These are phyloP conservation scores for Aporophyla lueneburgensis DNA, from an alignment of 2,888 invertebrate species.

Conservation along the genomic window DNA sequence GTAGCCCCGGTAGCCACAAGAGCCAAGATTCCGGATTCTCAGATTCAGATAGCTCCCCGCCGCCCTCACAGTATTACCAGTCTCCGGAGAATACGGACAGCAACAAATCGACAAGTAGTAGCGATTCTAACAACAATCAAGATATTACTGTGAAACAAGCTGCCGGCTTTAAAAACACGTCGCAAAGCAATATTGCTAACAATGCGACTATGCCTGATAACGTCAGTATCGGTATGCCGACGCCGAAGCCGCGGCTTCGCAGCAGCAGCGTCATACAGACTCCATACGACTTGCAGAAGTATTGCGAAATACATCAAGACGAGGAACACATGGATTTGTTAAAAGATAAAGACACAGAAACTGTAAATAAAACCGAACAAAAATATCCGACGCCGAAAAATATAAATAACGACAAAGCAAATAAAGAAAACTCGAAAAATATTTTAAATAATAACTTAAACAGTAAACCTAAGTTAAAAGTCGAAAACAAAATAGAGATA, in stretches of 20 bases:
- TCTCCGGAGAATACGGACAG: conserved; percentile 80
- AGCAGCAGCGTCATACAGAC: conserved; percentile 89
- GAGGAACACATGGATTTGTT: conserved; percentile 86
- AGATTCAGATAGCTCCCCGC: conserved; percentile 93
- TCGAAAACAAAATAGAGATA: conserved; percentile 73
- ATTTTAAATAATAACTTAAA: conserved; percentile 70
- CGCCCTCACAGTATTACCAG: conserved; percentile 85
- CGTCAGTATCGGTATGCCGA: conserved; percentile 74
- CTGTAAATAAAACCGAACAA: conserved; percentile 73
- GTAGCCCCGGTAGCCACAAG: conserved; percentile 92
- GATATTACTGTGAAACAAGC: conserved; percentile 87
- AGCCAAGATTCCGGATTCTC: conserved; percentile 96
- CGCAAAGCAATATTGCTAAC: conserved; percentile 79
- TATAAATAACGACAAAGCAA: conserved; percentile 77
- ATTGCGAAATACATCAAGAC: conserved; percentile 88
- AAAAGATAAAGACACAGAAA: conserved; percentile 81
- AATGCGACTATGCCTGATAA: conserved; percentile 74
- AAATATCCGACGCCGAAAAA: conserved; percentile 82
- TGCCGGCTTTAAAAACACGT: conserved; percentile 84
- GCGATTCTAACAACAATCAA: conserved; percentile 87
- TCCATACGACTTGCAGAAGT: conserved; percentile 88
- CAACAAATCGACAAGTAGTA: conserved; percentile 85
- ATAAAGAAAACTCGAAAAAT: conserved; percentile 76
- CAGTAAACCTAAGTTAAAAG: conserved; percentile 66
- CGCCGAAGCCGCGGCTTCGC: conserved; percentile 85